Evolutionary conservation across 2,888 invertebrate genomes (phyloP).

Genomic region (Sinodicranocentrus sp.): DNA sequence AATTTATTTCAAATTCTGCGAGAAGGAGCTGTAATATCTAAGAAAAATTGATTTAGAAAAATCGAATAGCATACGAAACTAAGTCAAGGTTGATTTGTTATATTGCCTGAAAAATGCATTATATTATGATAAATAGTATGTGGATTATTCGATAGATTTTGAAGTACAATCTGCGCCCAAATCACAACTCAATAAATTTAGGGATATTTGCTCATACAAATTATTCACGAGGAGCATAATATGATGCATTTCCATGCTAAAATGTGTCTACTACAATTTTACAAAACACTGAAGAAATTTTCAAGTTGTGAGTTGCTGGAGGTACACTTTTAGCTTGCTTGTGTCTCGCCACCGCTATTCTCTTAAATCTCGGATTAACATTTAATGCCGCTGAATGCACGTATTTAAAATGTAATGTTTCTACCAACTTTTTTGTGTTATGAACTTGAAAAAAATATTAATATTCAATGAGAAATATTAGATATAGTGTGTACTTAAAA

Average conservation of each 20-base stretch:
- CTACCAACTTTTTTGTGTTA: no score
- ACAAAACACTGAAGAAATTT: no score
- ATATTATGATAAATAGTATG: constrained; percentile 7
- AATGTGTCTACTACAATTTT: not conserved
- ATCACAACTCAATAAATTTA: constrained; percentile 58
- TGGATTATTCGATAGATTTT: not conserved
- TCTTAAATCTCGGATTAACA: no score
- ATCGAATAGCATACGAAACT: not conserved
- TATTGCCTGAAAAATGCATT: constrained; percentile 19
- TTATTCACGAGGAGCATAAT: constrained; percentile 33
- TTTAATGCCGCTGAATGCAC: no score
- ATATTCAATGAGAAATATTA: constrained; percentile 45
- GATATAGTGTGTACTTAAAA: not conserved
- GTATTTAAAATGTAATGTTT: no score
- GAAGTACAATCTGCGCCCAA: not conserved
- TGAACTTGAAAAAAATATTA: constrained; percentile 28
- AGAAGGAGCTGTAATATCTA: no score
- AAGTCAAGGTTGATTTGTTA: constrained; percentile 3
- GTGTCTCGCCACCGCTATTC: no score
- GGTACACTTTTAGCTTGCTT: no score
- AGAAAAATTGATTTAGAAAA: not conserved
- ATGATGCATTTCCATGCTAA: constrained; percentile 1
- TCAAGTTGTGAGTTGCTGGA: no score
- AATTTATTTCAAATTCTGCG: no score
- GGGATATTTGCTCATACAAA: constrained; percentile 30